Percentiles rank a stretch among this genome's conserved stretches.
phyloP scores from a whole-genome alignment of 2,888 invertebrate species.

The Cabera pusaria region DNA sequence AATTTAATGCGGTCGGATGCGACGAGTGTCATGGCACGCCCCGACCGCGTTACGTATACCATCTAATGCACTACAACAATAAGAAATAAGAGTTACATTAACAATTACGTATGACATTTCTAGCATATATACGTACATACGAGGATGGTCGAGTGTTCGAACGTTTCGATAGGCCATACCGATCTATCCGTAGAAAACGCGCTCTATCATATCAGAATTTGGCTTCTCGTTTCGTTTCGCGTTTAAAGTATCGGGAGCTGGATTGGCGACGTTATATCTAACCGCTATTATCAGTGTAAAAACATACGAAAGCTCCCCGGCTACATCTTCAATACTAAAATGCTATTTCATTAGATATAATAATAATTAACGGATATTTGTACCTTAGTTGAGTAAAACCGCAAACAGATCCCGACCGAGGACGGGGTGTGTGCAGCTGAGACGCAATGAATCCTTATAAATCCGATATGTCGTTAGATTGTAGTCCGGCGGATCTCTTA shows the following conservation, averaged over 20 bases:
- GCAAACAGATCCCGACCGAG: conserved; percentile 31
- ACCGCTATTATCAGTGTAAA: conserved; percentile 22
- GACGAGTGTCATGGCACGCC: no score
- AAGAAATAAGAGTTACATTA: conserved; percentile 60
- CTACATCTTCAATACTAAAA: conserved; percentile 42
- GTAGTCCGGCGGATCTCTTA: conserved; percentile 18
- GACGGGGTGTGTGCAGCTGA: not conserved
- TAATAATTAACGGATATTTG: conserved; percentile 59
- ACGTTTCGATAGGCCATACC: conserved; percentile 41
- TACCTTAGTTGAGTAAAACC: conserved; percentile 55
- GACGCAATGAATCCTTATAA: conserved; percentile 21
- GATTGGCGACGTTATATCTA: no score
- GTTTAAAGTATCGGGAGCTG: not conserved
- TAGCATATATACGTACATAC: conserved; percentile 52
- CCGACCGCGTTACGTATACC: conserved; percentile 41
- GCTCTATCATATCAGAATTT: conserved; percentile 6
- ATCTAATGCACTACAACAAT: conserved; percentile 54
- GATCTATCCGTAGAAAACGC: conserved; percentile 18
- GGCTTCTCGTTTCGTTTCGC: conserved; percentile 2
- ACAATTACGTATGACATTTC: conserved; percentile 66
- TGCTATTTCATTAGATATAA: conserved; percentile 38
- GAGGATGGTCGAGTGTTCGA: conserved; percentile 33
- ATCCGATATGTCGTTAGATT: conserved; percentile 28
- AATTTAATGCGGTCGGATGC: no score
- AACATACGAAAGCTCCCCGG: conserved; percentile 22